phyloP scores from a whole-genome alignment of 2,797 vertebrate genomes.

The Bufotes viridis region DNA sequence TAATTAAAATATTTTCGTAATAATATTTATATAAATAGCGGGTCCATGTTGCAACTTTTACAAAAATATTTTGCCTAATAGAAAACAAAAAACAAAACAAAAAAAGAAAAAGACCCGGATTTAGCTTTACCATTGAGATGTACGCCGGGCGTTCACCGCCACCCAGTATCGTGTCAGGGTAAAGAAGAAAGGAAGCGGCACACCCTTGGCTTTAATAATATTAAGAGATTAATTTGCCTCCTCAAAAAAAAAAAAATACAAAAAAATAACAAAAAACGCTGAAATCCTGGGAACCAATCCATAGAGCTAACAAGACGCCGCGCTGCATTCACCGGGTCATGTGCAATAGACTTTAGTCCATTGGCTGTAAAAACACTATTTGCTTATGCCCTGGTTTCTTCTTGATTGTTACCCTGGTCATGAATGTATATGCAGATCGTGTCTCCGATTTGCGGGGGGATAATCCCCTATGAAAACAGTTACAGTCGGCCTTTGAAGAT shows the following conservation, averaged over 20 bases:
- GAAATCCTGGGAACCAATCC: slow-evolving; percentile 53
- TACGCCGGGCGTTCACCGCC: slow-evolving; percentile 5
- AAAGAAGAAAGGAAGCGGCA: slow-evolving; percentile 34
- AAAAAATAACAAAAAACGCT: neutral
- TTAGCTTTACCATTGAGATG: slow-evolving; percentile 35
- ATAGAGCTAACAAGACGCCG: slow-evolving; percentile 49
- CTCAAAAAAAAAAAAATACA: slow-evolving; percentile 32
- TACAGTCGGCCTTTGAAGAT: slow-evolving; percentile 61
- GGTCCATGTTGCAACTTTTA: too few relatives aligned
- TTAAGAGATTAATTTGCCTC: slow-evolving; percentile 61
- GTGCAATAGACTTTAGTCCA: slow-evolving; percentile 50
- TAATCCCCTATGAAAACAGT: slow-evolving; percentile 63
- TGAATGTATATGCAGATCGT: slow-evolving; percentile 63
- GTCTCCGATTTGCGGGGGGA: slow-evolving; percentile 56
- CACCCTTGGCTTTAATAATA: slow-evolving; percentile 57
- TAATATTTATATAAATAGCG: too few relatives aligned
- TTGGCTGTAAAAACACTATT: slow-evolving; percentile 44
- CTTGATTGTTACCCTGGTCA: slow-evolving; percentile 59
- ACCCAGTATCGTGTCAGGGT: slow-evolving; percentile 50
- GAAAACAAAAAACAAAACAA: neutral
- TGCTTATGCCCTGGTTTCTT: slow-evolving; percentile 49
- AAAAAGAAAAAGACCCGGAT: neutral
- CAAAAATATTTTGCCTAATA: too few relatives aligned
- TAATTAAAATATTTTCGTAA: too few relatives aligned
- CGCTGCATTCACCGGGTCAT: slow-evolving; percentile 47